Base-by-base conservation (phyloP, 2,113 vertebrate genomes). In the Anolis sagrei region DNA sequence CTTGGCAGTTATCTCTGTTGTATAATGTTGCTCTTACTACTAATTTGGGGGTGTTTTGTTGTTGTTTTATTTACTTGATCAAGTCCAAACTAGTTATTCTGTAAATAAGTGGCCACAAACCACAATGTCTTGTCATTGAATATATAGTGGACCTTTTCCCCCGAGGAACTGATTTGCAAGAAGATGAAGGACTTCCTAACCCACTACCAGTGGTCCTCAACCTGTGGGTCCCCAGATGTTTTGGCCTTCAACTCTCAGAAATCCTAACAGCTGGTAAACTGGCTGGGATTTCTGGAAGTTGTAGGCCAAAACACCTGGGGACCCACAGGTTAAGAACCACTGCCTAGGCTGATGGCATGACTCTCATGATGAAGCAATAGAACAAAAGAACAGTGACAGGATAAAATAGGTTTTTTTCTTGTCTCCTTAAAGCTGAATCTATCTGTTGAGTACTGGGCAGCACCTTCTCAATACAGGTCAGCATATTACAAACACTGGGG, bases 311-410 rank as follows among this genome's bases (percentile, higher is more conserved):
- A n/a, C n/a, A n/a, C n/a, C n/a, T n/a, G n/a, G n/a, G n/a, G n/a
- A n/a, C n/a, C n/a, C n/a, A n/a, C n/a, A n/a, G n/a, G n/a, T n/a
- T n/a, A n/a, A n/a, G n/a, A n/a, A n/a, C n/a, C n/a, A n/a, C n/a
- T n/a, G n/a, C n/a, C n/a, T 91, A 88, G 77, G 91, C 34, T 89
- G 91, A 95, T 88, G 92, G 93, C 86, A 87, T 89, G 91, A 91
- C 72, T 87, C 87, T 86, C 84, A 85, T 86, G 44, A 78, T 81
- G 87, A 89, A 95, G 87, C 86, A 86, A 77, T 80, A 36, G n/a
- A 61, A 58, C 34, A 32, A 90, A 92, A 87, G 27, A 80, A 87
- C 85, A 72, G 80, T 86, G 75, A 81, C 79, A 6, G 86, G 4
- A 62, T 5, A 73, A 82, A 54, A 87, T 14, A 39, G 70, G 68